phyloP scores from a whole-genome alignment of 2,797 vertebrate genomes.

The Erethizon dorsatum region DNA sequence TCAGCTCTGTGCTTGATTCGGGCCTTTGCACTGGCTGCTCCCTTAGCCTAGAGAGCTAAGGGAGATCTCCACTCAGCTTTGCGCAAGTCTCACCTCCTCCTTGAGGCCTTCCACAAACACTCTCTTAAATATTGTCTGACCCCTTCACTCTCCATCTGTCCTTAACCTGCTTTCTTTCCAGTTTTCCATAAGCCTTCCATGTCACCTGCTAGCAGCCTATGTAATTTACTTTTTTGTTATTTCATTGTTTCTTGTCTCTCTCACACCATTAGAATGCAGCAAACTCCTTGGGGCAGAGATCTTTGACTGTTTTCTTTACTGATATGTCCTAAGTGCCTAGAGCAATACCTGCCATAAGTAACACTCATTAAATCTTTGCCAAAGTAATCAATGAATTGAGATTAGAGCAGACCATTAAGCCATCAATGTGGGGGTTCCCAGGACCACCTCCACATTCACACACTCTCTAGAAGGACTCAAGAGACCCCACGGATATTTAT shows the following conservation, averaged over 20 bases:
- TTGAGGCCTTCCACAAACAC: not conserved
- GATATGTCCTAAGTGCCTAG: not conserved
- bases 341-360: not conserved
- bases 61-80: not conserved
- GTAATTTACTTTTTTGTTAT: not conserved
- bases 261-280: not conserved
- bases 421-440: not conserved
- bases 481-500: not conserved
- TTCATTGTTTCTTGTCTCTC: not conserved
- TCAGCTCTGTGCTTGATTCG: no score
- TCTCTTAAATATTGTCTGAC: rapidly evolving
- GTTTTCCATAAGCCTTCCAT: not conserved
- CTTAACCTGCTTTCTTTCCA: not conserved
- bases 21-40: not conserved
- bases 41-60: not conserved
- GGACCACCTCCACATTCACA: not conserved
- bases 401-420: not conserved
- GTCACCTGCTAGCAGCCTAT: not conserved
- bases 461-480: not conserved
- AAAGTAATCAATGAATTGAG: not conserved
- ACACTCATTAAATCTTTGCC: not conserved
- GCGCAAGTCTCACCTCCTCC: not conserved
- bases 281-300: not conserved
- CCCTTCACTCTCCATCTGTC: not conserved
- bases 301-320: not conserved